Percentiles rank a stretch among this genome's conserved stretches.
Evolutionary conservation across 1,140 invertebrate species (phyloP).

Genomic region (Papilio helenus): DNA sequence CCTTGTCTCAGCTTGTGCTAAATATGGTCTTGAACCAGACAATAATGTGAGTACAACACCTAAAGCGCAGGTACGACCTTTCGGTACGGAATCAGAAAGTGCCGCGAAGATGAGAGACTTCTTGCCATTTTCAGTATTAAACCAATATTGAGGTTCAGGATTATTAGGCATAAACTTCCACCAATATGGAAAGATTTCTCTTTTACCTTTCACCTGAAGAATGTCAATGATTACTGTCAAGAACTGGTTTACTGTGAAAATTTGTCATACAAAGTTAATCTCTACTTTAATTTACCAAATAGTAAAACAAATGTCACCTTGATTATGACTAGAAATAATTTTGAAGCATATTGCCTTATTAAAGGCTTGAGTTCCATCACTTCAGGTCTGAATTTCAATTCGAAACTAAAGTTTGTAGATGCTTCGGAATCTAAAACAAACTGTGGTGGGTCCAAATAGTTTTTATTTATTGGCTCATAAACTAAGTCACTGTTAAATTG

Average conservation of each 20-base stretch:
- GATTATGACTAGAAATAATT: conserved; percentile 75
- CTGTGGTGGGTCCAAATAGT: conserved; percentile 63
- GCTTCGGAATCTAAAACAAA: conserved; percentile 46
- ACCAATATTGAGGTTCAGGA: conserved; percentile 63
- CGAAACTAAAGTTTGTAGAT: neutral
- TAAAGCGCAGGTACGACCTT: conserved; percentile 68
- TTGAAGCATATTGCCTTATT: conserved; percentile 77
- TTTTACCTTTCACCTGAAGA: conserved; percentile 75
- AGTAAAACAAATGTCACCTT: conserved; percentile 60
- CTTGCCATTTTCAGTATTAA: conserved; percentile 58
- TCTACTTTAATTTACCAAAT: neutral
- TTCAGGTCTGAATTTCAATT: conserved; percentile 51
- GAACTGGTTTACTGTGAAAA: too few relatives aligned
- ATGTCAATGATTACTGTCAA: conserved; percentile 17
- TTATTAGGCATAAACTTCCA: conserved; percentile 76
- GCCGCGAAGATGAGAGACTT: conserved; percentile 73
- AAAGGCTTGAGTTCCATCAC: conserved; percentile 73
- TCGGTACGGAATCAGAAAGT: conserved; percentile 68
- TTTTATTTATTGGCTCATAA: conserved; percentile 68
- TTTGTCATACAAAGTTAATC: too few relatives aligned
- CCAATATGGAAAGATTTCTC: conserved; percentile 80
- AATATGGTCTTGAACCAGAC: conserved; percentile 70
- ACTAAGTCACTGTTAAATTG: conserved; percentile 70
- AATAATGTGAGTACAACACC: conserved; percentile 74
- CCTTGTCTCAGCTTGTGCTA: conserved; percentile 78